phyloP scores from a whole-genome alignment of 2,113 vertebrate genomes.

The Asarcornis scutulata region DNA sequence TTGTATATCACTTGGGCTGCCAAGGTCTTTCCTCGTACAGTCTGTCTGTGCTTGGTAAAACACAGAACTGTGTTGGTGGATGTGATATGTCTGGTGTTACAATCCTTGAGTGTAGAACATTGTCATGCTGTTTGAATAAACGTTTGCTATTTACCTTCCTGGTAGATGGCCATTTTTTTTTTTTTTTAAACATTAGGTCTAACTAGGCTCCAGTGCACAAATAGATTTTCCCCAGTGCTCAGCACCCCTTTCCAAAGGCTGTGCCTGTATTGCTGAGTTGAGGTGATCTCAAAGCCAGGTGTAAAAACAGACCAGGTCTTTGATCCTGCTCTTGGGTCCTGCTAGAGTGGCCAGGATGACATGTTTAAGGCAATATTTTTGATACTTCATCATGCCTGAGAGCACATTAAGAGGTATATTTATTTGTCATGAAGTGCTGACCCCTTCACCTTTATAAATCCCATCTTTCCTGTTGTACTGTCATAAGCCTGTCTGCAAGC shows the following conservation, averaged over 20 bases:
- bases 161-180: neutral
- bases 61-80: neutral
- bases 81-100: neutral
- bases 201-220: neutral
- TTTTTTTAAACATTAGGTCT: neutral
- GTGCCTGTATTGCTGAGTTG: neutral
- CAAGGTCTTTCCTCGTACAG: neutral
- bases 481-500: accelerated
- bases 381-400: neutral
- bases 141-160: neutral
- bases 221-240: neutral
- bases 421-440: neutral
- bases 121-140: neutral
- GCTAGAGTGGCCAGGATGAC: neutral
- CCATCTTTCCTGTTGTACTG: neutral
- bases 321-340: neutral
- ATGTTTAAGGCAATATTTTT: neutral
- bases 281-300: neutral
- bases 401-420: neutral
- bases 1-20: neutral
- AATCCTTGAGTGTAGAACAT: neutral
- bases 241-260: neutral
- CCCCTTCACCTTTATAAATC: neutral
- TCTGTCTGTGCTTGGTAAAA: neutral
- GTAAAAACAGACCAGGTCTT: neutral